Evolutionary conservation across 1,140 invertebrate genomes (phyloP), one percentile per base, ranked within the genome.

Genomic region (Drosophila busckii): DNA sequence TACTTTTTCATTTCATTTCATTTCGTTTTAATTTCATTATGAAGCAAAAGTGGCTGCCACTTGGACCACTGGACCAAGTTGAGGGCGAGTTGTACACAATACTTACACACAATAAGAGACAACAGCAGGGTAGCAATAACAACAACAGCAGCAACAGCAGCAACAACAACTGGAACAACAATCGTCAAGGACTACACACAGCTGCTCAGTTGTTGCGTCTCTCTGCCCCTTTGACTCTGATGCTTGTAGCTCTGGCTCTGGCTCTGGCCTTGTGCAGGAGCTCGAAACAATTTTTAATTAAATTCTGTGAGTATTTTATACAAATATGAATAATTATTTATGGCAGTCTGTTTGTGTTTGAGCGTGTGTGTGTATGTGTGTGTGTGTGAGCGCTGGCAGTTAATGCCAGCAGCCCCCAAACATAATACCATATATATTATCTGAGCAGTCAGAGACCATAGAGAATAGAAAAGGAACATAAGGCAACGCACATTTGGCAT

Each of bases 321-420:
- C 75, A 82, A 82, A 82, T 82, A 82, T 82, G 75, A 82, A 82
- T 82, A 82, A 82, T 83, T 82, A 82, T 75, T 82, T 82, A 82
- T 82, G 70, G 61, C 70, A 58, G 19, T 26, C 31, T 35, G 28
- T 55, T 42, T 64, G 44, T 25, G 38, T 41, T 22, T n/a, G n/a
- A n/a, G n/a, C n/a, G n/a, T n/a, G n/a, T n/a, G n/a, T n/a, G n/a
- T n/a, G n/a, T n/a, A n/a, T n/a, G n/a, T n/a, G n/a, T n/a, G n/a
- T n/a, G n/a, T n/a, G n/a, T n/a, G n/a, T n/a, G n/a, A n/a, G n/a
- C n/a, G n/a, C n/a, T n/a, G 69, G 69, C 75, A 82, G 75, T 82
- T 82, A 82, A 82, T 83, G 53, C 60, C 50, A 73, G 48, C 60
- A 53, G 55, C 29, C 7, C 29, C 17, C 8, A 3, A 20, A 25